A percentile compares a stretch with the other conserved stretches of the same genome.
phyloP scores from a whole-genome alignment of 1,140 invertebrate species.

The Penaeus indicus region DNA sequence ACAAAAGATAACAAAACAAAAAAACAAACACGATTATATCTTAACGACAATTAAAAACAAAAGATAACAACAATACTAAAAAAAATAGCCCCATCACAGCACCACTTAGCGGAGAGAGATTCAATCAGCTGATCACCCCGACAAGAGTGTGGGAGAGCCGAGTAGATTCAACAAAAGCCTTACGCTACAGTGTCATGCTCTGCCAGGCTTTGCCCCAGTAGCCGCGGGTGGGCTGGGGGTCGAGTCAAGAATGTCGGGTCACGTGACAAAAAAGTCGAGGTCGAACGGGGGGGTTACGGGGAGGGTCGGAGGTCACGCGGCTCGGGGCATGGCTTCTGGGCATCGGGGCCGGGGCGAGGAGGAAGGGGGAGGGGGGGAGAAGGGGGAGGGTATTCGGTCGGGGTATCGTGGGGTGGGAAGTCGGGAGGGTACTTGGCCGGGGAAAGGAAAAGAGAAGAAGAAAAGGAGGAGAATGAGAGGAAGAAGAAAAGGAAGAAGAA shows the following conservation, averaged over 20 bases:
- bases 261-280: slow-evolving; percentile 51
- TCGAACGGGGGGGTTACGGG: slow-evolving; percentile 2
- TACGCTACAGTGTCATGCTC: not conserved
- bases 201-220: slow-evolving; percentile 32
- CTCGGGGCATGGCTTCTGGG: slow-evolving; percentile 49
- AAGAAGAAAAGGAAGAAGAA: no score
- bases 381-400: not conserved
- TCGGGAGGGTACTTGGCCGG: not conserved
- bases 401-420: not conserved
- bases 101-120: no score
- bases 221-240: slow-evolving; percentile 50
- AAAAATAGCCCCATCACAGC: no score
- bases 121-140: no score
- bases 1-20: no score
- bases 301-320: slow-evolving; percentile 37
- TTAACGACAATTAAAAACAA: no score
- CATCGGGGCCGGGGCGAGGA: not conserved
- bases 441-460: no score
- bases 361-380: not conserved
- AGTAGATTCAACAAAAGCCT: not conserved
- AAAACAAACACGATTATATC: no score
- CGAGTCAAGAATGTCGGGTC: slow-evolving; percentile 44
- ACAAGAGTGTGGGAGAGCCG: no score
- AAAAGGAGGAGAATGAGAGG: no score
- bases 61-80: no score